Base-by-base conservation (phyloP, 2,113 vertebrate genomes). In the Gallinago media region DNA sequence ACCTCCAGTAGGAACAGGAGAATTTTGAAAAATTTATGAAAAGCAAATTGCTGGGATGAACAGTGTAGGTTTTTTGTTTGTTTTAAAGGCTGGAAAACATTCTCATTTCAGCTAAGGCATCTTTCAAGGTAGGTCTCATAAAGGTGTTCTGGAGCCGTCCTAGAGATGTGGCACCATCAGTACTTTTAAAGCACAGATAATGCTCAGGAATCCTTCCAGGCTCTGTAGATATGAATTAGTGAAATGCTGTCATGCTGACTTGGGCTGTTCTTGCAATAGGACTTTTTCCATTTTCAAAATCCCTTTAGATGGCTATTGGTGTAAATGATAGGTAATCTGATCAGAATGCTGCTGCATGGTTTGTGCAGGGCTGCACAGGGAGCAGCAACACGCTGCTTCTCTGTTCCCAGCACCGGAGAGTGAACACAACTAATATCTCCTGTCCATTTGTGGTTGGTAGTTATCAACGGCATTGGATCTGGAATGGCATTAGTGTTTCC, bases 1-100 rank as follows among this genome's bases (percentile, higher is more conserved):
- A 93, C 94, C 94, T 80, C 40, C 52, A 71, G 8, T 81, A 93
- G 59, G 59, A 95, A 11, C 21, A 80, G 52, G 29, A 73, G 94
- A 75, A 83, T 77, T 61, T 61, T 88, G 34, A 95, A 82, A 20
- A 76, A 87, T 40, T 65, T 77, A 22, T 36, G 20, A n/a, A 92
- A 89, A 82, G 17, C 12, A 74, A 80, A 83, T 67, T 49, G 20
- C 27, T 36, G 73, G 65, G 76, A 70, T 74, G 38, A 90, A 49
- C 26, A 32, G 42, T 10, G 16, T 2, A 1, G 1, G 1, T 15
- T 22, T 29, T 81, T 65, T 52, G 20, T 59, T 92, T 42, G 47
- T 47, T 44, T 81, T 79, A 85, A 72, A 71, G 52, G 3, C n/a
- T 89, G 7, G 27, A 58, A 78, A 91, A 29, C n/a, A 55, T 52